Evolutionary conservation across 2,113 vertebrate species (phyloP), one percentile per base, ranked within the genome.

Genomic region (Zosterops lateralis): DNA sequence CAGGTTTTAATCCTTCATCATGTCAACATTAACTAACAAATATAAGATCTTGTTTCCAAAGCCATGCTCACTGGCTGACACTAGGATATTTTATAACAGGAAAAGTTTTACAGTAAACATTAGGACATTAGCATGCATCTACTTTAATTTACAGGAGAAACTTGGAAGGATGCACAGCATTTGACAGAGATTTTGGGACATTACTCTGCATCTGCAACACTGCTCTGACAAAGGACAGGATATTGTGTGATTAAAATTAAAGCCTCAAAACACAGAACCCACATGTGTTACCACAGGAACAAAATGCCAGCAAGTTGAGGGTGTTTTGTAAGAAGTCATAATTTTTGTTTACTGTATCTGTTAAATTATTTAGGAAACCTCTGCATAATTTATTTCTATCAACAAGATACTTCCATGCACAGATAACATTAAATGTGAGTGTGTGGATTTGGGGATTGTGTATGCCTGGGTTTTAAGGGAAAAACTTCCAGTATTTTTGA

Each of bases 331-430:
- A 65, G 36, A 71, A 90, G 16, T 68, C 29, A 6, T 65, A 45
- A 45, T 91, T 93, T 93, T 89, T 95, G 75, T 85, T 92, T 92
- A 68, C 53, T 75, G 4, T n/a, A 21, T 45, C 61, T 76, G 28
- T 61, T 95, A 38, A 90, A 94, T 96, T 92, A 93, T 94, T 96
- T 90, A 95, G 53, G 62, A 48, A 94, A 65, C 12, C 18, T 78
- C 80, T 94, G 81, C 86, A 92, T 92, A 92, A 93, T 92, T 95
- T 68, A 92, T 80, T 93, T 71, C n/a, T 92, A 90, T 67, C 76
- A 60, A 90, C 44, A 81, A 81, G 57, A 48, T 61, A 34, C 22
- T 74, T 71, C 53, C 50, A 34, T 38, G 44, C 48, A 78, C 9
- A 5, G 17, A 40, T 17, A 38, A 45, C 8, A 62, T 62, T 60